Conservation (phyloP, 2,797 vertebrate species). For the Phrynocephalus guinanensis region DNA sequence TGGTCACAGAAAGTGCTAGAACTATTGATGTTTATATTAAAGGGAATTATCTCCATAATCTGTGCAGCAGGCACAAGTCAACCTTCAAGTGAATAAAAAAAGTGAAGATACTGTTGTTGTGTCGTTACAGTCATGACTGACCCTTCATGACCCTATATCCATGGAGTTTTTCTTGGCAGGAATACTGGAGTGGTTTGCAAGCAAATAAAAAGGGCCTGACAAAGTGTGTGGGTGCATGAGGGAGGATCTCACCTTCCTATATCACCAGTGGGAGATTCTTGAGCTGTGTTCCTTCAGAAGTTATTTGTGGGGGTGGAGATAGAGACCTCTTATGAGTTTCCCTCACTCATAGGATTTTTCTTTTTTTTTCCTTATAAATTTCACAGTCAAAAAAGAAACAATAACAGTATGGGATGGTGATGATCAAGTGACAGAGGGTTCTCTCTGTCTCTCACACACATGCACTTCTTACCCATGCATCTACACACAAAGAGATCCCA, state of each 20-base stretch:
- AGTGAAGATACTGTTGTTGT: no score
- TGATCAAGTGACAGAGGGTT: no score
- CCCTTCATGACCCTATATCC: no score
- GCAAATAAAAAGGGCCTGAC: not conserved
- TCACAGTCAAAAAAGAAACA: not conserved
- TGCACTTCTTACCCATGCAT: not conserved
- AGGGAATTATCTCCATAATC: not conserved
- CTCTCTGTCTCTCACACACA: not conserved
- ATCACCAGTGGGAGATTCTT: not conserved
- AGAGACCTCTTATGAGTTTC: not conserved
- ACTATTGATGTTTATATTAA: not conserved
- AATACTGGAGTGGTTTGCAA: not conserved
- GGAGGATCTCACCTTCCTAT: no score
- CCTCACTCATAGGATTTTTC: not conserved
- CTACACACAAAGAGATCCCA: not conserved
- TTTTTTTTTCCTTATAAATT: not conserved
- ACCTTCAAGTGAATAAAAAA: no score
- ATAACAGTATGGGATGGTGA: not conserved
- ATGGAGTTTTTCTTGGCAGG: no score
- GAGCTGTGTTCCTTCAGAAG: not conserved
- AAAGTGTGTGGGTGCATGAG: not conserved
- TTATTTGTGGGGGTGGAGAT: not conserved
- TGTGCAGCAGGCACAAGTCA: not conserved
- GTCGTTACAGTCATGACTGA: no score
- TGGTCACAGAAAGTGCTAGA: conserved; percentile 24